These are phyloP conservation scores for Porites lutea DNA, from an alignment of 64 coral and sea anemone species.

Conservation along the genomic window DNA sequence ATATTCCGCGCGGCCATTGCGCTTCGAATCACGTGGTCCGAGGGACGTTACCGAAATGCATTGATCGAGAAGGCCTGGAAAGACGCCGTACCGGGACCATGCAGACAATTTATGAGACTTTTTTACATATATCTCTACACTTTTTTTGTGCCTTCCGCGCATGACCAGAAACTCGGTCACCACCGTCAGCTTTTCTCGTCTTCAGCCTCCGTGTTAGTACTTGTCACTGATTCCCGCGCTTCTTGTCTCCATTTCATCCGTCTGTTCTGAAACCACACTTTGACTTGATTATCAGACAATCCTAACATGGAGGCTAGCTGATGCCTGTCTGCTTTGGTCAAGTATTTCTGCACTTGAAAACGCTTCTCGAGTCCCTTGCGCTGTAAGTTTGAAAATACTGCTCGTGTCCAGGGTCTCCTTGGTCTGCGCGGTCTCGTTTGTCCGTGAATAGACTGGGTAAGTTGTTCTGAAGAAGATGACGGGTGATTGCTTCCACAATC, in stretches of 20 bases:
- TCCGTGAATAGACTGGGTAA: conserved; percentile 12
- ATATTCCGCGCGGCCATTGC: too few relatives aligned
- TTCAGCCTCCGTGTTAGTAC: conserved; percentile 40
- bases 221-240: conserved; percentile 65
- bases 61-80: too few relatives aligned
- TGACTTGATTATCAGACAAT: conserved; percentile 71
- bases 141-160: too few relatives aligned
- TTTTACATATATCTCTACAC: too few relatives aligned
- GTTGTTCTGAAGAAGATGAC: conserved; percentile 9
- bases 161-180: too few relatives aligned
- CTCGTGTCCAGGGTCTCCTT: conserved; percentile 75
- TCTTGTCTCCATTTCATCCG: conserved; percentile 84
- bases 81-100: too few relatives aligned
- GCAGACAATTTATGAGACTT: too few relatives aligned
- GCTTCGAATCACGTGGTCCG: too few relatives aligned
- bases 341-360: conserved; percentile 76
- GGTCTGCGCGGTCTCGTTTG: conserved; percentile 48
- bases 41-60: too few relatives aligned
- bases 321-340: conserved; percentile 74
- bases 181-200: neutral
- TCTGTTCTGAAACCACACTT: conserved; percentile 82
- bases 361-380: conserved; percentile 74
- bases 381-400: conserved; percentile 69
- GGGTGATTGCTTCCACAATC: neutral
- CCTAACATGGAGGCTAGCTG: conserved; percentile 70